Evolutionary conservation across 2,113 vertebrate species (phyloP), one percentile per base, ranked within the genome.

Genomic region (Polypterus bichir): DNA sequence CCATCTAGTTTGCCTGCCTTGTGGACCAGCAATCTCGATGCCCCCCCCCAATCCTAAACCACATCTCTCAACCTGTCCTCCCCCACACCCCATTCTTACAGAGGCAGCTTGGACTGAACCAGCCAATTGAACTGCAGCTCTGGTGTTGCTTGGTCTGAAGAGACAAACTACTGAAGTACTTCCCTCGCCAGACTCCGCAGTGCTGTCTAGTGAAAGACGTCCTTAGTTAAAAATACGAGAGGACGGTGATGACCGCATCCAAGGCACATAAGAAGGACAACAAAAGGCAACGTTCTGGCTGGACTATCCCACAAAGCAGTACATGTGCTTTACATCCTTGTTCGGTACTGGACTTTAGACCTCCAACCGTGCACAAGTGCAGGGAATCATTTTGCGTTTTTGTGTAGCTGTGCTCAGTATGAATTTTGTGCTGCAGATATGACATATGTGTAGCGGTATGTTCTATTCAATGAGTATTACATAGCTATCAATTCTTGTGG

Each of bases 1-100:
- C 88, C 63, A 92, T 98, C 75, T 98, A 92, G 78, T 77, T 27
- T 76, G 77, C 64, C 72, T 62, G 65, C 66, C 62, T 63, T 70
- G 70, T 79, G 66, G 60, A 51, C 27, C 27, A 27, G 27, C 27
- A 27, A 27, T 27, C 27, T 27, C 27, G 27, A 27, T 27, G 27
- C 27, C 27, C 27, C 27, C 27, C 44, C 61, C 49, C 54, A n/a
- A 8, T 8, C 51, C 7, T 53, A 53, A 27, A 11, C 53, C 47
- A 62, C 45, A 44, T 62, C 49, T 54, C 54, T 44, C 54, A 54
- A 1, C 27, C 27, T 27, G 27, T 27, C 27, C 27, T 27, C 27
- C 27, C 27, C 27, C 5, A 64, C 74, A 70, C 67, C 49, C 75
- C 73, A 69, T 69, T 76, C 77, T 27, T 27, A 27, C 27, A 81